Evolutionary conservation across 2,888 invertebrate genomes (phyloP), one percentile per base, ranked within the genome.

Genomic region (Drosophila hamatofila): DNA sequence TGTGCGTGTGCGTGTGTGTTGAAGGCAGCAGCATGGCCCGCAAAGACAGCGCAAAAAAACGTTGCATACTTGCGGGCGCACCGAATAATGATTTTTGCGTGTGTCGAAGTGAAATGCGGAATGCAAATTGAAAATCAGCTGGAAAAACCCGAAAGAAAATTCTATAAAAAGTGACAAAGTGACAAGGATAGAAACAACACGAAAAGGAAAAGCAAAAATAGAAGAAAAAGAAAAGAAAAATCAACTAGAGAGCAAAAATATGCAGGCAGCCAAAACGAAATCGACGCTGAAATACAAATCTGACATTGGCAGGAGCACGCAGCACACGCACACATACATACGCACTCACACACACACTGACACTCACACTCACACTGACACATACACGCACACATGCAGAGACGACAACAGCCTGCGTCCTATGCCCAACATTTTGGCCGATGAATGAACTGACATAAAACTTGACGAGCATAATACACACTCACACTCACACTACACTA

Each of bases 391-490:
- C 57, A 71, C 52, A 65, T 61, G 46, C 63, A 65, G 63, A 59
- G 76, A 72, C 78, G 77, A 84, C 78, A 81, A 70, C 80, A 76
- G 75, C 72, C 72, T 69, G 85, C 48, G 74, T 63, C 49, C 65
- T 73, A 42, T 76, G 67, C 72, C 60, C 57, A 61, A 74, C 66
- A 71, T 56, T 77, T 81, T 68, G 81, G 81, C 81, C 87, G 82
- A 91, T 91, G 91, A 91, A 91, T 91, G 91, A 91, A 90, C 88
- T 88, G 81, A 80, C 81, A 89, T 83, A 80, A 83, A 82, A 77
- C 72, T 78, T 83, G 74, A 71, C 73, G 62, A 73, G 81, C 72
- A 70, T 65, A 71, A 69, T 56, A 55, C 49, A 49, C 49, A 18
- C 49, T 7, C 72, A 58, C 48, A 75, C 56, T 65, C 58, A 58